Evolutionary conservation across 64 coral and sea anemone genomes (phyloP).

Genomic region (Montipora sp.): DNA sequence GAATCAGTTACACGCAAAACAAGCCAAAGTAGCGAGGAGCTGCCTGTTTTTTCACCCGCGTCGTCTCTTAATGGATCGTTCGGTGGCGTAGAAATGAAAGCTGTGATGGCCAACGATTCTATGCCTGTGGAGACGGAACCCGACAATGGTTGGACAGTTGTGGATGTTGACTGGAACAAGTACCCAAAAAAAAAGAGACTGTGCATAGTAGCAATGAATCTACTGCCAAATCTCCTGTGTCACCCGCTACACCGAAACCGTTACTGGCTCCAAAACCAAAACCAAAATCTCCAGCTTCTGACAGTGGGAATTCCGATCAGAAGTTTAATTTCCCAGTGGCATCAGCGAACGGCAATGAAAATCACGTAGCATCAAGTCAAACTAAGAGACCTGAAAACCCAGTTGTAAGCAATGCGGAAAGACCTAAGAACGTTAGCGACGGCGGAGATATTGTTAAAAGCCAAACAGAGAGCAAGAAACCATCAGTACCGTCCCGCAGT

Average conservation of each 20-base stretch:
- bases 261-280: constrained; percentile 27
- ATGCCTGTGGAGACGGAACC: constrained; percentile 19
- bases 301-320: not conserved
- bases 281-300: constrained; percentile 19
- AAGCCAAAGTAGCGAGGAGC: not conserved
- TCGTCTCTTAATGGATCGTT: not conserved
- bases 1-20: constrained; percentile 12
- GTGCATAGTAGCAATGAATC: not conserved
- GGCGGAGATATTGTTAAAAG: not conserved
- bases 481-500: not conserved
- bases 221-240: not conserved
- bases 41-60: not conserved
- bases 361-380: not conserved
- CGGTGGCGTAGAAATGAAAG: not conserved
- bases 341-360: not conserved
- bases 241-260: not conserved
- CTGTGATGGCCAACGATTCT: not conserved
- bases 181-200: not conserved
- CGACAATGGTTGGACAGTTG: constrained; percentile 28
- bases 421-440: not conserved
- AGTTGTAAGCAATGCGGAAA: not conserved
- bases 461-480: not conserved
- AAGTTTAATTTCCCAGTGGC: not conserved
- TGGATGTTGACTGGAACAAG: not conserved
- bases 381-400: not conserved